Conservation (phyloP, 1,140 invertebrate genomes). For the Luehdorfia chinensis region DNA sequence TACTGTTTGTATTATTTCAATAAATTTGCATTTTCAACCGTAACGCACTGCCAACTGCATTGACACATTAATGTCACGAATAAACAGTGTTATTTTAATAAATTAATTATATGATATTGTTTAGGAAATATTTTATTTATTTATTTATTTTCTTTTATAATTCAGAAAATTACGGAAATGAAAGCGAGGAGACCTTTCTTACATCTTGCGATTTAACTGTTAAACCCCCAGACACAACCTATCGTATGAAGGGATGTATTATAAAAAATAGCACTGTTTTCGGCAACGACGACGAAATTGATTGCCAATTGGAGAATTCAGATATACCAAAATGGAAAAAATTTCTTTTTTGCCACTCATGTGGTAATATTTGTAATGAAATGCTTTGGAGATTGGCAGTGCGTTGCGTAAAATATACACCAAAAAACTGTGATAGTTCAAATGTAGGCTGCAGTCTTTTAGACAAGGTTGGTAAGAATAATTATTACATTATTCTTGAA, state of each 20-base stretch:
- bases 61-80: slow-evolving; percentile 1
- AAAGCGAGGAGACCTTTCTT: slow-evolving; percentile 51
- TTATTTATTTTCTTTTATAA: slow-evolving; percentile 25
- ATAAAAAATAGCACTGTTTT: slow-evolving; percentile 37
- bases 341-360: slow-evolving; percentile 40
- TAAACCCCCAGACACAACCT: slow-evolving; percentile 26
- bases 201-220: slow-evolving; percentile 51
- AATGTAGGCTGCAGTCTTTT: slow-evolving; percentile 45
- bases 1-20: slow-evolving; percentile 34
- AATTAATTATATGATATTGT: slow-evolving; percentile 13
- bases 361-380: slow-evolving; percentile 38
- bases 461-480: slow-evolving; percentile 45
- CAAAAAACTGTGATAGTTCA: slow-evolving; percentile 31
- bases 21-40: slow-evolving; percentile 19
- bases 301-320: slow-evolving; percentile 17
- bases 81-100: slow-evolving; percentile 52
- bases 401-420: slow-evolving; percentile 50
- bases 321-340: slow-evolving; percentile 36
- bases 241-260: slow-evolving; percentile 43
- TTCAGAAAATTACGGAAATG: slow-evolving; percentile 32
- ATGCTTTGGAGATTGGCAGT: slow-evolving; percentile 51
- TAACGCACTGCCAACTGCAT: slow-evolving; percentile 46
- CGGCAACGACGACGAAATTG: slow-evolving; percentile 30
- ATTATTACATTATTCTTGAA: no score
- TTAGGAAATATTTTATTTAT: not conserved